A percentile compares a stretch with the other conserved stretches of the same genome.
Conservation (phyloP, 2,888 invertebrate genomes). For the Hipparchia semele region DNA sequence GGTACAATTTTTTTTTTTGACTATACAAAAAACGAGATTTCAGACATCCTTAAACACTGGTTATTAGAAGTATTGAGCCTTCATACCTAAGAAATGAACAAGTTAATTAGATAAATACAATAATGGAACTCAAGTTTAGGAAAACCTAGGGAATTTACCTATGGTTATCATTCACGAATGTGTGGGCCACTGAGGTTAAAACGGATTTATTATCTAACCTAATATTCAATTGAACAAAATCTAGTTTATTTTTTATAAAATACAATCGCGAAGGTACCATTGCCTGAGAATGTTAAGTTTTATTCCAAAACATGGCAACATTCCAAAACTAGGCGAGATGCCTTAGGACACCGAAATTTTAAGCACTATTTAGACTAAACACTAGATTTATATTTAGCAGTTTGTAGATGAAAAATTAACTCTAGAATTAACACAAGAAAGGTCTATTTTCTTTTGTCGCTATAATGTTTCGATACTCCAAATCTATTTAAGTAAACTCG, state of each 20-base stretch:
- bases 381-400: no score
- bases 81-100: no score
- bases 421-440: no score
- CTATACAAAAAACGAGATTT: neutral
- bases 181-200: neutral
- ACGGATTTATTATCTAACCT: neutral
- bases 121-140: no score
- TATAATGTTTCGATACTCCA: neutral
- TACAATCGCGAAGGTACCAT: slow-evolving; percentile 38
- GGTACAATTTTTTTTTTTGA: neutral
- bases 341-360: no score
- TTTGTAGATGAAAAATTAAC: no score
- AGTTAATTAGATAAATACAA: no score
- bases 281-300: slow-evolving; percentile 37
- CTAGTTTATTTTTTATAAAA: neutral
- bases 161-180: no score
- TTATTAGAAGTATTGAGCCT: no score
- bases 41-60: neutral
- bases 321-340: neutral
- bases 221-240: neutral
- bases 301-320: slow-evolving; percentile 41
- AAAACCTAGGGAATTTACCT: no score
- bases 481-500: slow-evolving; percentile 2
- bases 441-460: no score
- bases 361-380: no score